A percentile compares a stretch with the other conserved stretches of the same genome.
Conservation (phyloP, 2,113 vertebrate species). For the Cygnus atratus region DNA sequence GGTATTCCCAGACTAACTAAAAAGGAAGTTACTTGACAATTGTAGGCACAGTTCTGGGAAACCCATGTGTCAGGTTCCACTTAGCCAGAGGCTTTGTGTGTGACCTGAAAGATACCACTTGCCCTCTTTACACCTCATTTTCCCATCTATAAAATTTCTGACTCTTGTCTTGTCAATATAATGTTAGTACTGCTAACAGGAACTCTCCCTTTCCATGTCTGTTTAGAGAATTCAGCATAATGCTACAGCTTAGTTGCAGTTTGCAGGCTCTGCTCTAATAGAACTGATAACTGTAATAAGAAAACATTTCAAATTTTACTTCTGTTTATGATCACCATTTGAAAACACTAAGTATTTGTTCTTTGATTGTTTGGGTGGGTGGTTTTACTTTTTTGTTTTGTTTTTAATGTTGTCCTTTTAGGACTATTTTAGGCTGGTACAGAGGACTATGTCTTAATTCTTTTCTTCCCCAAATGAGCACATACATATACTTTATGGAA, state of each 20-base stretch:
- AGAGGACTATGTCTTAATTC: not conserved
- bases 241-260: not conserved
- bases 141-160: not conserved
- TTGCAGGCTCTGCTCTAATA: not conserved
- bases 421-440: not conserved
- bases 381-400: not conserved
- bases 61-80: not conserved
- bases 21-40: not conserved
- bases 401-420: not conserved
- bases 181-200: not conserved
- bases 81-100: not conserved
- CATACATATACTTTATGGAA: not conserved
- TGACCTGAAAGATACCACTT: not conserved
- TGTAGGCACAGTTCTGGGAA: not conserved
- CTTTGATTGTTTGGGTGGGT: not conserved
- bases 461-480: not conserved
- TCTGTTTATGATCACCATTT: not conserved
- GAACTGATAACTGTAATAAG: not conserved
- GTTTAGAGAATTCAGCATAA: not conserved
- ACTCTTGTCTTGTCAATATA: not conserved
- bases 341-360: not conserved
- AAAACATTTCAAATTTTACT: not conserved
- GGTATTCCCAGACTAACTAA: not conserved
- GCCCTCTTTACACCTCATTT: not conserved
- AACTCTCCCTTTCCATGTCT: not conserved